Percentiles rank a stretch among this genome's conserved stretches.
Evolutionary conservation across 1,140 invertebrate species (phyloP).

Genomic region (Lepidurus arcticus): DNA sequence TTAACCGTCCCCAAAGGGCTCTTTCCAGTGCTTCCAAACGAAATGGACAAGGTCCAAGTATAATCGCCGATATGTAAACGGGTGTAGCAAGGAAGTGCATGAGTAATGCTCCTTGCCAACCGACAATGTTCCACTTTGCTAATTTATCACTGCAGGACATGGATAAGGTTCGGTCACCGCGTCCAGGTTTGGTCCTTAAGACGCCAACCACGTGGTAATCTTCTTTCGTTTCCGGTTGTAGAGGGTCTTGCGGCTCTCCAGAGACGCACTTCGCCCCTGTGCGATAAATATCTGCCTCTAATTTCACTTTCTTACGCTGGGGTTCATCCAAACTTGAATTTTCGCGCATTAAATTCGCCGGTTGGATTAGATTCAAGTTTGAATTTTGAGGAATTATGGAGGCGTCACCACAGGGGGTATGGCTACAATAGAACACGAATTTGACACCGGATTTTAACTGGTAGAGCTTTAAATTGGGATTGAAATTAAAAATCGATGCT

Average conservation of each 20-base stretch:
- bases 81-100: slow-evolving; percentile 59
- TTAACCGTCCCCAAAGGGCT: slow-evolving; percentile 36
- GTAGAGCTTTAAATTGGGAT: slow-evolving; percentile 37
- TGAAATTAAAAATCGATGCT: slow-evolving; percentile 27
- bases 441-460: slow-evolving; percentile 54
- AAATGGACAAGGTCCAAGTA: slow-evolving; percentile 53
- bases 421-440: slow-evolving; percentile 81
- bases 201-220: slow-evolving; percentile 65
- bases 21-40: slow-evolving; percentile 33
- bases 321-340: slow-evolving; percentile 26
- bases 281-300: slow-evolving; percentile 58
- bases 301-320: slow-evolving; percentile 28
- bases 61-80: slow-evolving; percentile 64
- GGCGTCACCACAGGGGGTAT: slow-evolving; percentile 89
- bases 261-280: slow-evolving; percentile 83
- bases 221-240: slow-evolving; percentile 46
- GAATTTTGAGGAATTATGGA: slow-evolving; percentile 65
- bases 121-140: slow-evolving; percentile 76
- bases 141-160: slow-evolving; percentile 93
- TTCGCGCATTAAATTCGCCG: slow-evolving; percentile 31
- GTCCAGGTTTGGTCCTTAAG: slow-evolving; percentile 82
- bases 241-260: slow-evolving; percentile 49
- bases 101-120: slow-evolving; percentile 70
- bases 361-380: neutral
- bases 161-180: slow-evolving; percentile 80